Conservation (phyloP, 2,113 vertebrate genomes). For the Cebidichthys violaceus region DNA sequence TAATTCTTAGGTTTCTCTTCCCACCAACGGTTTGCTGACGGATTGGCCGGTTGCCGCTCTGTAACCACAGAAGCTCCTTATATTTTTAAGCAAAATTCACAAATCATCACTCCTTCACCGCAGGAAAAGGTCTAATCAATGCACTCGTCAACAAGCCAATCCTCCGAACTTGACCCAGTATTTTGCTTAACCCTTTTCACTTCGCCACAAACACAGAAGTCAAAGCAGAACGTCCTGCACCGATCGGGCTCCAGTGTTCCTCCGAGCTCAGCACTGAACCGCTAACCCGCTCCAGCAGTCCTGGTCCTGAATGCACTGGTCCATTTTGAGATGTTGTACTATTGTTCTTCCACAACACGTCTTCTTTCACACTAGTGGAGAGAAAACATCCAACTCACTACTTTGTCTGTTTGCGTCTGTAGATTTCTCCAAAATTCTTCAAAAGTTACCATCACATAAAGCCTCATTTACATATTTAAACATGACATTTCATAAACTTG, state of each 20-base stretch:
- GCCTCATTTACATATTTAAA: too few relatives aligned
- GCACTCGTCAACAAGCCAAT: conserved; percentile 40
- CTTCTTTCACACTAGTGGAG: too few relatives aligned
- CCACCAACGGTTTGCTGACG: conserved; percentile 6
- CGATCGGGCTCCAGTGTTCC: neutral
- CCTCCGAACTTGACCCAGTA: neutral
- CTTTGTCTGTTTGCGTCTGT: too few relatives aligned
- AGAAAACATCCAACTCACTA: too few relatives aligned
- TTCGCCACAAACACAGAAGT: conserved; percentile 20
- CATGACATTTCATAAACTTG: too few relatives aligned
- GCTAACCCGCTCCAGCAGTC: neutral
- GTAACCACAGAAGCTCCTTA: neutral
- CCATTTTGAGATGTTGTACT: too few relatives aligned
- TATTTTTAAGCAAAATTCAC: conserved; percentile 4
- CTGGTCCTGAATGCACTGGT: too few relatives aligned
- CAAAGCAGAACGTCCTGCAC: neutral
- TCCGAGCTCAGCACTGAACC: neutral
- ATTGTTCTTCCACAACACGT: too few relatives aligned
- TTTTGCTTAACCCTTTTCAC: conserved; percentile 4
- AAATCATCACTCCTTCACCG: conserved; percentile 39
- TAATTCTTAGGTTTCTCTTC: neutral
- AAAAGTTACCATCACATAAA: too few relatives aligned
- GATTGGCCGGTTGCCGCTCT: neutral
- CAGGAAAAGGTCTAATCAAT: conserved; percentile 38
- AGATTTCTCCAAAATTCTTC: too few relatives aligned